Evolutionary conservation across 1,140 invertebrate species (phyloP).

Genomic region (Pantala flavescens): DNA sequence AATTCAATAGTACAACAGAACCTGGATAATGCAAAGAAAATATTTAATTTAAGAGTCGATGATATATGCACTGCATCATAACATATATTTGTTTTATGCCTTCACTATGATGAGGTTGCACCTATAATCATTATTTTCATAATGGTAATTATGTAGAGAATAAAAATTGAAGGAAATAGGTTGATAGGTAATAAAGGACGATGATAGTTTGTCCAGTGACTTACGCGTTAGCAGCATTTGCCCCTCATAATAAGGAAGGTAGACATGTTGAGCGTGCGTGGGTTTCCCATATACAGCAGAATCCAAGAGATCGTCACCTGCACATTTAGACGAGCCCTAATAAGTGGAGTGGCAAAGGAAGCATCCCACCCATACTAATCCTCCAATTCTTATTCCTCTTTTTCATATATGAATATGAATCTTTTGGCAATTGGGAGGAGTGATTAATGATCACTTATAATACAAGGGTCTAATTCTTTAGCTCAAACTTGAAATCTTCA

Average conservation of each 20-base stretch:
- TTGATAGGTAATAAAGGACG: constrained; percentile 26
- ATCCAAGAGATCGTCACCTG: constrained; percentile 56
- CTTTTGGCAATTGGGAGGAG: neutral
- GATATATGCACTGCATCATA: too few relatives aligned
- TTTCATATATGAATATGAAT: constrained; percentile 12
- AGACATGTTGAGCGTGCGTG: constrained; percentile 64
- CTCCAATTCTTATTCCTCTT: constrained; percentile 7
- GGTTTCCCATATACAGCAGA: constrained; percentile 55
- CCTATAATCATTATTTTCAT: too few relatives aligned
- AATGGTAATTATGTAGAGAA: too few relatives aligned
- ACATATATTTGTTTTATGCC: too few relatives aligned
- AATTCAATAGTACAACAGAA: too few relatives aligned
- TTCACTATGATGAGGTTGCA: too few relatives aligned
- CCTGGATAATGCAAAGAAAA: too few relatives aligned
- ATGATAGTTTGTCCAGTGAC: constrained; percentile 35
- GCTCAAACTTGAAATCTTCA: neutral
- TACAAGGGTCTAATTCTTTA: constrained; percentile 14
- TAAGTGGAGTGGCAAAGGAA: constrained; percentile 11
- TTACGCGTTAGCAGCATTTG: constrained; percentile 67
- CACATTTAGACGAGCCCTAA: constrained; percentile 18
- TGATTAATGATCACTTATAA: neutral
- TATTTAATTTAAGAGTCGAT: too few relatives aligned
- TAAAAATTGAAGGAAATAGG: too few relatives aligned
- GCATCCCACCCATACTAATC: neutral
- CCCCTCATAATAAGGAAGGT: constrained; percentile 65